Percentiles rank a stretch among this genome's conserved stretches.
These are phyloP conservation scores for Pheosia tremula DNA, from an alignment of 2,888 invertebrate species.

Conservation along the genomic window DNA sequence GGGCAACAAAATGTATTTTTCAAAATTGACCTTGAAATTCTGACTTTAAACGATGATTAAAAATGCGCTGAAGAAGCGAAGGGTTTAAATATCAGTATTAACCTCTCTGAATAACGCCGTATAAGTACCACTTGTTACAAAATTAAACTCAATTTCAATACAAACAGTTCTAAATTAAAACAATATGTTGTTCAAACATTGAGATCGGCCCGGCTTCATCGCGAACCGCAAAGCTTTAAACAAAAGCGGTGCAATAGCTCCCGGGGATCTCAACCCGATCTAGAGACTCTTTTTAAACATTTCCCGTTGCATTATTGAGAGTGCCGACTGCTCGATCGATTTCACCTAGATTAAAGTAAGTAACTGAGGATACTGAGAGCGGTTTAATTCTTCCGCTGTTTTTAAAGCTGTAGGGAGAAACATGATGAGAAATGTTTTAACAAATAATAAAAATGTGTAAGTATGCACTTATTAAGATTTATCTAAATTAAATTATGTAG, in stretches of 20 bases:
- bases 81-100: too few relatives aligned
- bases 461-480: too few relatives aligned
- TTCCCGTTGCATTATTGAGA: conserved; percentile 50
- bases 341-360: conserved; percentile 43
- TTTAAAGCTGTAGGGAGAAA: conserved; percentile 14
- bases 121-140: neutral
- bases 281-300: conserved; percentile 61
- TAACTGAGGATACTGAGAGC: conserved; percentile 23
- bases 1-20: too few relatives aligned
- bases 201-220: conserved; percentile 3
- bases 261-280: conserved; percentile 38
- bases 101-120: too few relatives aligned
- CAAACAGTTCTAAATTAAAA: neutral
- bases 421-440: too few relatives aligned
- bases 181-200: neutral
- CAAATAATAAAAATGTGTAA: too few relatives aligned
- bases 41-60: too few relatives aligned
- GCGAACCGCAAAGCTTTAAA: conserved; percentile 26
- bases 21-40: too few relatives aligned
- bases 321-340: conserved; percentile 54
- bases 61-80: too few relatives aligned
- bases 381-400: conserved; percentile 34
- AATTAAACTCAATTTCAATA: neutral
- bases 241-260: conserved; percentile 50
- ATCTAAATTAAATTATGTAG: too few relatives aligned